These are phyloP conservation scores for Platygyra sinensis DNA, from an alignment of 64 coral and sea anemone species.

Conservation along the genomic window DNA sequence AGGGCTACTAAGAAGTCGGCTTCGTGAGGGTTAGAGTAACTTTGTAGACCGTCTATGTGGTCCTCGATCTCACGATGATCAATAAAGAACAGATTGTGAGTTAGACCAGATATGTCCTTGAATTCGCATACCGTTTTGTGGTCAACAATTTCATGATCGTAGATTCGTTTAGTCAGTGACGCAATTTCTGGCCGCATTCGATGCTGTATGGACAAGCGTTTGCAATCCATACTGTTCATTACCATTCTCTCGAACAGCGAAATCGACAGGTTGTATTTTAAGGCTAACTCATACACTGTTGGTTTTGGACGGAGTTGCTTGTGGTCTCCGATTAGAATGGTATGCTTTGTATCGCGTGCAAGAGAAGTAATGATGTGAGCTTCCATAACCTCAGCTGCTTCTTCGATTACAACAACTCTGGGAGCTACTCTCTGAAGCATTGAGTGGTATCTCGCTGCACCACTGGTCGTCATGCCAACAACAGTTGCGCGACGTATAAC, in stretches of 20 bases:
- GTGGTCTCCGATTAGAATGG: conserved; percentile 88
- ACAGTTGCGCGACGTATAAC: conserved; percentile 65
- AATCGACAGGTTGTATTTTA: conserved; percentile 77
- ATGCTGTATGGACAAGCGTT: conserved; percentile 75
- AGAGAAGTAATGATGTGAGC: conserved; percentile 86
- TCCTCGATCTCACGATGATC: conserved; percentile 59
- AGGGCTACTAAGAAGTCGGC: conserved; percentile 72
- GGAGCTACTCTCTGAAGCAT: conserved; percentile 74
- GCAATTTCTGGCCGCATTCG: conserved; percentile 86
- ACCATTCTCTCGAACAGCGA: conserved; percentile 93
- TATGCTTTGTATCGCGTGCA: conserved; percentile 53
- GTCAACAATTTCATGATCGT: conserved; percentile 74
- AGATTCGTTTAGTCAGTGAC: conserved; percentile 71
- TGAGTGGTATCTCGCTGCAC: conserved; percentile 73
- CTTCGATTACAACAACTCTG: conserved; percentile 78
- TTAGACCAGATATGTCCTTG: conserved; percentile 60
- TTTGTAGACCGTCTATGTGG: conserved; percentile 46
- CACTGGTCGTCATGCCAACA: conserved; percentile 90
- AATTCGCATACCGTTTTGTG: conserved; percentile 73
- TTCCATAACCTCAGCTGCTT: conserved; percentile 92
- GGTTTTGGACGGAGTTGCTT: conserved; percentile 88
- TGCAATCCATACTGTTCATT: conserved; percentile 78
- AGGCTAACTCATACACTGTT: conserved; percentile 72
- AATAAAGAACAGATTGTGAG: conserved; percentile 81
- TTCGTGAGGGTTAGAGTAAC: conserved; percentile 85